Percentiles rank a stretch among this genome's conserved stretches.
These are phyloP conservation scores for Dyspetes luteomarginatus DNA, from an alignment of 2,888 invertebrate species.

Conservation along the genomic window DNA sequence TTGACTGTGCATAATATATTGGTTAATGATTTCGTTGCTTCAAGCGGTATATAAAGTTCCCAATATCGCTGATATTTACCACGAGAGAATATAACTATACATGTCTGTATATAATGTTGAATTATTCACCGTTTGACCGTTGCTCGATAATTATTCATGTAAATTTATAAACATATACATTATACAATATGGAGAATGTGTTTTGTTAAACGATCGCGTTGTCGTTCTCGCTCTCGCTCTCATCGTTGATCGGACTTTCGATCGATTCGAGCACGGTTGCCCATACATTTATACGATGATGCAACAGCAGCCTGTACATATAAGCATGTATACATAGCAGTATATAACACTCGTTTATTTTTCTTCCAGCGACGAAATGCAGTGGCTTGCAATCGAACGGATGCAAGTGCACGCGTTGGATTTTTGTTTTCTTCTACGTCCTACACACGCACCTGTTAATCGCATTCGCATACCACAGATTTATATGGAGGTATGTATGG, in stretches of 20 bases:
- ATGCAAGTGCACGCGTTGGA: slow-evolving; percentile 52
- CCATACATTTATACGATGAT: slow-evolving; percentile 37
- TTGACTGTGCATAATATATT: slow-evolving; percentile 31
- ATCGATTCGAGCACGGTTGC: slow-evolving; percentile 47
- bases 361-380: slow-evolving; percentile 23
- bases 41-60: not conserved
- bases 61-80: slow-evolving; percentile 2
- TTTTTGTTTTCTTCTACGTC: slow-evolving; percentile 57
- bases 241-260: slow-evolving; percentile 37
- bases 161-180: slow-evolving; percentile 38
- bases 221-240: not conserved
- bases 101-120: not conserved
- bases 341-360: not conserved
- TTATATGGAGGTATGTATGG: not conserved
- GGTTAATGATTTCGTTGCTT: slow-evolving; percentile 29
- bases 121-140: slow-evolving; percentile 37
- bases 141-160: slow-evolving; percentile 48
- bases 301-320: slow-evolving; percentile 22
- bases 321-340: not conserved
- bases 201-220: slow-evolving; percentile 23
- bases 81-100: not conserved
- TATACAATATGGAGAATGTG: slow-evolving; percentile 18
- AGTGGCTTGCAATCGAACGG: slow-evolving; percentile 31
- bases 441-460: slow-evolving; percentile 66
- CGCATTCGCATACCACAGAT: slow-evolving; percentile 31